Conservation (phyloP, 2,888 invertebrate species). For the Bugulina stolonifera region DNA sequence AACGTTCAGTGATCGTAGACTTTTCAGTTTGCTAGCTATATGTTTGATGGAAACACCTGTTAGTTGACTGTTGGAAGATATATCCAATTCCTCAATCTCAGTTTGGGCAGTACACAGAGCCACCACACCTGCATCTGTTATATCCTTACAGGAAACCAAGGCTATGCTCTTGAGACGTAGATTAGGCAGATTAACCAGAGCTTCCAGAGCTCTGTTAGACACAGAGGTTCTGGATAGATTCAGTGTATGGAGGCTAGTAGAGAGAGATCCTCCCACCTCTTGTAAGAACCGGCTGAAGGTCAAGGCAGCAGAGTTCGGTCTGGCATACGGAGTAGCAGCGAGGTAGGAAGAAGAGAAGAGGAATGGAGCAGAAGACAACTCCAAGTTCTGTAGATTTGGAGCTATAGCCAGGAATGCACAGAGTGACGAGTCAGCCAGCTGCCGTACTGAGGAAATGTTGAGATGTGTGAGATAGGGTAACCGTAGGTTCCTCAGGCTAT, state of each 20-base stretch:
- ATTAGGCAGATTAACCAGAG: conserved; percentile 58
- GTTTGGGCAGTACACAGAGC: conserved; percentile 59
- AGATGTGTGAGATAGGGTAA: conserved; percentile 57
- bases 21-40: conserved; percentile 60
- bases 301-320: conserved; percentile 63
- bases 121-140: conserved; percentile 60
- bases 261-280: conserved; percentile 58
- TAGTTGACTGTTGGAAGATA: conserved; percentile 63
- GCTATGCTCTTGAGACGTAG: conserved; percentile 58
- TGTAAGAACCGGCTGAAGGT: conserved; percentile 65
- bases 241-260: conserved; percentile 59
- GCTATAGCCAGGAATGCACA: conserved; percentile 62
- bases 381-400: conserved; percentile 60
- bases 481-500: not conserved
- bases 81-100: conserved; percentile 59
- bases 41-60: conserved; percentile 62
- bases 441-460: conserved; percentile 64
- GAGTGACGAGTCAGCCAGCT: conserved; percentile 69
- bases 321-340: conserved; percentile 30
- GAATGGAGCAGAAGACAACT: conserved; percentile 65
- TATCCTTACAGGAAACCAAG: conserved; percentile 61
- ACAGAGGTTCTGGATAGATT: conserved; percentile 66
- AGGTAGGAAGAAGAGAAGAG: conserved; percentile 65
- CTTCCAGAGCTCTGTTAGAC: conserved; percentile 61
- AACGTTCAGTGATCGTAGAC: conserved; percentile 61